Evolutionary conservation across 2,113 vertebrate genomes (phyloP), one percentile per base, ranked within the genome.

Genomic region (Electrona antarctica): DNA sequence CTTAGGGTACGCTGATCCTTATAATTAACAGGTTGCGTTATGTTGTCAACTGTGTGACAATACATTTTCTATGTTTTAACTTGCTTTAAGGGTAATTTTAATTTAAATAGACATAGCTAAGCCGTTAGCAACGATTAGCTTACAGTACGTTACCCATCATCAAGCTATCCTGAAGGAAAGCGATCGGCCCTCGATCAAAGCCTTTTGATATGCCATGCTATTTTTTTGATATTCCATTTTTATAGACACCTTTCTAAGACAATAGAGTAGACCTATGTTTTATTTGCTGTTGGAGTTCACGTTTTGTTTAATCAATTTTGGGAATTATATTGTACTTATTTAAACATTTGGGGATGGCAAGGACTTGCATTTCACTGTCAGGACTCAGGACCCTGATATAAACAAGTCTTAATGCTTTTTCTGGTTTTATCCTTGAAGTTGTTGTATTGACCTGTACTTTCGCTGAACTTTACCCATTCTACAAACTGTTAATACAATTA

Each of bases 101-200:
- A 12, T 60, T 2, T 45, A 71, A n/a, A 29, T 15, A 63, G 55
- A 59, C 58, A 41, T 21, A 57, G 70, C 64, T 70, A 79, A 60
- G 65, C 45, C 58, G 66, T 60, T 77, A 76, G 69, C 71, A 52
- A 3, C 67, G 9, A 41, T 59, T 21, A 29, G 29, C 62, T n/a
- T 47, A 46, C 15, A 55, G n/a, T 72, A 46, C 51, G 15, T 58
- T 58, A 21, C 14, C 15, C 10, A 58, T 21, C 28, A 59, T 21
- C 28, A 59, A 59, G 57, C 57, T 59, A 59, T 8, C 28, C 2
- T 33, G 57, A 29, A 54, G 5, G 12, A 12, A n/a, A 54, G 51
- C 10, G 7, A 21, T 46, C n/a, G 21, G 59, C 33, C 12, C 59
- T 1, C 58, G 12, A 12, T 4, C 58, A 14, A 3, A 56, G 13